Evolutionary conservation across 2,797 vertebrate species (phyloP).

Genomic region (Parauchenoglanis ngamensis): DNA sequence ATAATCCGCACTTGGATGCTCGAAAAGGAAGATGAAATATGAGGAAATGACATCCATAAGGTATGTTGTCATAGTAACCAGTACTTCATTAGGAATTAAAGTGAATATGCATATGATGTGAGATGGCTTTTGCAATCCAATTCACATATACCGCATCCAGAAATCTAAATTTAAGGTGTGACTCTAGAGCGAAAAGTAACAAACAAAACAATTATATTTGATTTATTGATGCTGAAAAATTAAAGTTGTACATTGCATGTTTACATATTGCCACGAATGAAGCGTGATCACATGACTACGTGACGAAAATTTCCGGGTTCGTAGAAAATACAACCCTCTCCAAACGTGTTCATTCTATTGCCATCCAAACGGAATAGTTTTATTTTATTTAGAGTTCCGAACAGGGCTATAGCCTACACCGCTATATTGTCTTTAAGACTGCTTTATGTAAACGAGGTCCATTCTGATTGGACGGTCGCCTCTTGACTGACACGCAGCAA

Average conservation of each 20-base stretch:
- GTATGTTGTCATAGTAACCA: slow-evolving; percentile 21
- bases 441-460: not conserved
- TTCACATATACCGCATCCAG: not conserved
- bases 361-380: not conserved
- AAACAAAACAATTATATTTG: not conserved
- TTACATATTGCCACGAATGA: not conserved
- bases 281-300: not conserved
- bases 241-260: not conserved
- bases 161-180: not conserved
- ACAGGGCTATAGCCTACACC: not conserved
- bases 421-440: not conserved
- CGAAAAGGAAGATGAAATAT: not conserved
- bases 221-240: not conserved
- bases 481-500: not conserved
- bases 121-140: not conserved
- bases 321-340: not conserved
- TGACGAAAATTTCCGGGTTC: not conserved
- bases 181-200: not conserved
- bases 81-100: not conserved
- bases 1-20: not conserved
- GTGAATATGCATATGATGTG: not conserved
- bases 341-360: not conserved
- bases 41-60: not conserved
- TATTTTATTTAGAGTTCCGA: no score
- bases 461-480: not conserved